These are phyloP conservation scores for Penaeus japonicus DNA, from an alignment of 1,140 invertebrate genomes.

Conservation along the genomic window DNA sequence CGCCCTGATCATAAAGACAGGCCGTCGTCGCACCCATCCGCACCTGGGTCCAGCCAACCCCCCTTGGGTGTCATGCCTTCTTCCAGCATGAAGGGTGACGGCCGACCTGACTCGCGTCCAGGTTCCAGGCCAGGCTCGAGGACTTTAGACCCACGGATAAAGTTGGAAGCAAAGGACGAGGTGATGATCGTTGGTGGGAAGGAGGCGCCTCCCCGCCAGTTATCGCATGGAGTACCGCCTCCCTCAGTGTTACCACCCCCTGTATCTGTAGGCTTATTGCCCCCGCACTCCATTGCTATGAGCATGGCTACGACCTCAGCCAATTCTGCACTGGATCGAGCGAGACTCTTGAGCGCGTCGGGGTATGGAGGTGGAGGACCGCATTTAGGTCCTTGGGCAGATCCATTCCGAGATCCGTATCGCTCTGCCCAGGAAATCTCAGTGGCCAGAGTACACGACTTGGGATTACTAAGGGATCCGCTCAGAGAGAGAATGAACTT, in stretches of 20 bases:
- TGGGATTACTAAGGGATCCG: constrained; percentile 31
- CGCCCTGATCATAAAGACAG: constrained; percentile 45
- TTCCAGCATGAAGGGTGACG: constrained; percentile 46
- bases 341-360: constrained; percentile 10
- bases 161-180: constrained; percentile 49
- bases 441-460: constrained; percentile 30
- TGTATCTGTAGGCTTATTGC: constrained; percentile 37
- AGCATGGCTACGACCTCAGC: constrained; percentile 46
- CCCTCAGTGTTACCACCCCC: constrained; percentile 36
- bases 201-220: constrained; percentile 50
- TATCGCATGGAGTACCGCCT: constrained; percentile 17
- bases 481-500: constrained; percentile 40
- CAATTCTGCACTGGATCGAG: constrained; percentile 33
- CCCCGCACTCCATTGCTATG: constrained; percentile 31
- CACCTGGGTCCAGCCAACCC: constrained; percentile 6
- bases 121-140: constrained; percentile 52
- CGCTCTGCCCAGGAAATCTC: constrained; percentile 39
- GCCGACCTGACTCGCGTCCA: constrained; percentile 53
- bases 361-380: constrained; percentile 19
- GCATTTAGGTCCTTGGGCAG: constrained; percentile 37
- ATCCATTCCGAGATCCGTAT: constrained; percentile 47
- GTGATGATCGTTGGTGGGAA: constrained; percentile 58
- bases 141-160: constrained; percentile 40
- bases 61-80: constrained; percentile 16
- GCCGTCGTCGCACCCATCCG: constrained; percentile 11